Conservation (phyloP, 2,888 invertebrate species). For the Cryptops parisi region DNA sequence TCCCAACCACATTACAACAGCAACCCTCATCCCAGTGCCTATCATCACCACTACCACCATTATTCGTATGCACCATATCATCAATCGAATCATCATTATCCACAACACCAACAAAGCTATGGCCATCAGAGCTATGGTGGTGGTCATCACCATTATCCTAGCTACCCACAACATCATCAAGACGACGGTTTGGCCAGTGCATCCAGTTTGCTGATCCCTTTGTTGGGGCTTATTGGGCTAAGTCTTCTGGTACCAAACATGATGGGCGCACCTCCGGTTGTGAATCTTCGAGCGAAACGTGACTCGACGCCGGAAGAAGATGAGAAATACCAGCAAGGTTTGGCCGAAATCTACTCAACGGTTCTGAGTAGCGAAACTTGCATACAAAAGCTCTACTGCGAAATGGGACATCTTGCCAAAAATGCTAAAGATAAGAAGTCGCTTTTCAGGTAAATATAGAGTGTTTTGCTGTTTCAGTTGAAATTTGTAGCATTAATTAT, state of each 20-base stretch:
- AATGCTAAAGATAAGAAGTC: conserved; percentile 9
- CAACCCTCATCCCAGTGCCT: too few species aligned
- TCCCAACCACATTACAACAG: too few species aligned
- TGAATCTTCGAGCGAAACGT: conserved; percentile 3
- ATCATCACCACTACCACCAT: too few species aligned
- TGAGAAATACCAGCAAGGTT: not conserved
- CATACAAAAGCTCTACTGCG: conserved; percentile 3
- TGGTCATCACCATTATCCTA: conserved; percentile 1
- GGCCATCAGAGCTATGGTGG: not conserved
- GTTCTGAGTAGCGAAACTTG: conserved; percentile 8
- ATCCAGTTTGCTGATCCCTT: conserved; percentile 4
- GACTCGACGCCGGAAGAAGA: not conserved
- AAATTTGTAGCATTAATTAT: too few species aligned
- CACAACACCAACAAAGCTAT: not conserved
- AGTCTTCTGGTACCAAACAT: conserved; percentile 11
- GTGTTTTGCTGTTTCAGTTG: not conserved
- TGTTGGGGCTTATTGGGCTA: conserved; percentile 7
- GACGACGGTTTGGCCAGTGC: not conserved
- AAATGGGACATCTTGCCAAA: conserved; percentile 12
- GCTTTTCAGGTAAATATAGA: conserved; percentile 6
- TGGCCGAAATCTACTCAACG: not conserved
- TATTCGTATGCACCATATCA: not conserved
- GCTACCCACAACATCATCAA: not conserved
- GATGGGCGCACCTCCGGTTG: not conserved
- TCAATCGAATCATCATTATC: not conserved